Percentiles rank a stretch among this genome's conserved stretches.
These are phyloP conservation scores for Melanotaenia maccullochi DNA, from an alignment of 2,797 vertebrate species.

Conservation along the genomic window DNA sequence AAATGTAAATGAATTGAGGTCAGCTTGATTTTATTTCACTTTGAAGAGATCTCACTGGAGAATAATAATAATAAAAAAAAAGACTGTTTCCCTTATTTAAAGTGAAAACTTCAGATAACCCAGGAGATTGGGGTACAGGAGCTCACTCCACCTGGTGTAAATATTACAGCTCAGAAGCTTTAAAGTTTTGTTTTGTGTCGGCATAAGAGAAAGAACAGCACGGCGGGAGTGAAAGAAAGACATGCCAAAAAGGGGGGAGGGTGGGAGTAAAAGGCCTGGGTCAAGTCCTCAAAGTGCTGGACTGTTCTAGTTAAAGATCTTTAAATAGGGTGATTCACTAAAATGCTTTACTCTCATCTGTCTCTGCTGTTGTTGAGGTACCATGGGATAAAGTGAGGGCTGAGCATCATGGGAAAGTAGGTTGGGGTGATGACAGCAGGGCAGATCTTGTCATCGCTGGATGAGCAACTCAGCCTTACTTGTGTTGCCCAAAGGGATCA, in stretches of 20 bases:
- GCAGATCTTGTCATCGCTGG: slow-evolving; percentile 23
- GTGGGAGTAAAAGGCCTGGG: slow-evolving; percentile 49
- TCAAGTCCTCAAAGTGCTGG: slow-evolving; percentile 74
- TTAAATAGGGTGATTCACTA: slow-evolving; percentile 80
- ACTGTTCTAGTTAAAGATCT: slow-evolving; percentile 81
- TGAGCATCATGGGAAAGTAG: slow-evolving; percentile 62
- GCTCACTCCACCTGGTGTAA: slow-evolving; percentile 32
- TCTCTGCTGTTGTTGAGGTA: slow-evolving; percentile 62
- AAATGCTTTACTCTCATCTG: slow-evolving; percentile 63
- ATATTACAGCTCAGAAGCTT: slow-evolving; percentile 21
- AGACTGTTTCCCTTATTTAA: slow-evolving; percentile 7
- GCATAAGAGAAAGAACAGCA: slow-evolving; percentile 30
- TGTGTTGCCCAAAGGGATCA: slow-evolving; percentile 20
- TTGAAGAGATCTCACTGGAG: slow-evolving; percentile 18
- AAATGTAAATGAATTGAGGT: slow-evolving; percentile 55
- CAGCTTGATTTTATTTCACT: slow-evolving; percentile 40
- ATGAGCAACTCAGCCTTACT: slow-evolving; percentile 9
- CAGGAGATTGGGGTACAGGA: slow-evolving; percentile 16
- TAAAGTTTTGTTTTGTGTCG: slow-evolving; percentile 50
- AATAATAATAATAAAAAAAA: background rate
- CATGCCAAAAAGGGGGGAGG: slow-evolving; percentile 20
- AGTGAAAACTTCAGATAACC: slow-evolving; percentile 38
- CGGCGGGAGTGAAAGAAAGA: slow-evolving; percentile 27
- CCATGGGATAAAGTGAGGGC: slow-evolving; percentile 33
- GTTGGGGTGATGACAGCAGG: slow-evolving; percentile 36